Percentiles rank a stretch among this genome's conserved stretches.
These are phyloP conservation scores for Neoitamus cyanurus DNA, from an alignment of 2,888 invertebrate species.

Conservation along the genomic window DNA sequence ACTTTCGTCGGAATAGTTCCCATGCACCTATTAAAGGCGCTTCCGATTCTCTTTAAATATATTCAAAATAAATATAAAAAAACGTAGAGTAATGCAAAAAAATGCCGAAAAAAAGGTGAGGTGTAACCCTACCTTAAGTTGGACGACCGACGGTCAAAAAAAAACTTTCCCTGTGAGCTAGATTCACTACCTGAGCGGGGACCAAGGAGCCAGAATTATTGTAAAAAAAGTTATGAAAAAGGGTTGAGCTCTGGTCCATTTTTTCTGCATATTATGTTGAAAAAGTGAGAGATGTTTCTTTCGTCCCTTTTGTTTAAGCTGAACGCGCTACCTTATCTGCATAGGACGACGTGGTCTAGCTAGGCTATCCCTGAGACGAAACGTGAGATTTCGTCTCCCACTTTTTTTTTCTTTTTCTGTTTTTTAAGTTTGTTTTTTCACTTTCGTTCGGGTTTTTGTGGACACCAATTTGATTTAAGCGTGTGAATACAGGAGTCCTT, in stretches of 20 bases:
- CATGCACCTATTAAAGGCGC: conserved; percentile 30
- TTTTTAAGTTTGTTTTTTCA: conserved; percentile 17
- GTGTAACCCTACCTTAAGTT: conserved; percentile 33
- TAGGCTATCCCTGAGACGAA: background rate
- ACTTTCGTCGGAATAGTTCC: conserved; percentile 12
- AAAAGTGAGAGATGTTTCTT: conserved; percentile 30
- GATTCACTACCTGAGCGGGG: conserved; percentile 11
- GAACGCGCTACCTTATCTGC: conserved; percentile 34
- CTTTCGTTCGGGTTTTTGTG: conserved; percentile 26
- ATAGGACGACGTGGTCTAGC: conserved; percentile 1
- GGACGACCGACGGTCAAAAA: conserved; percentile 25
- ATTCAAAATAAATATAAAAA: background rate
- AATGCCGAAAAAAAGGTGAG: background rate
- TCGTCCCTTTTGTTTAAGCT: conserved; percentile 22
- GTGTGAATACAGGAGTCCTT: conserved; percentile 24
- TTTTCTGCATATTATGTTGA: conserved; percentile 13
- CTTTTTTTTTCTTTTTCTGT: background rate
- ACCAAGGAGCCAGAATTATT: background rate
- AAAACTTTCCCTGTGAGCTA: background rate
- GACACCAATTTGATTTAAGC: conserved; percentile 25
- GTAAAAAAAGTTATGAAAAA: conserved; percentile 22
- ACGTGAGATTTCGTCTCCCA: conserved; percentile 17
- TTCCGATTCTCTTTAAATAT: conserved; percentile 16
- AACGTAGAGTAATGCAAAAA: background rate
- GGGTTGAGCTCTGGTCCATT: conserved; percentile 23